Evolutionary conservation across 2,888 invertebrate species (phyloP).

Genomic region (Ectemnius continuus): DNA sequence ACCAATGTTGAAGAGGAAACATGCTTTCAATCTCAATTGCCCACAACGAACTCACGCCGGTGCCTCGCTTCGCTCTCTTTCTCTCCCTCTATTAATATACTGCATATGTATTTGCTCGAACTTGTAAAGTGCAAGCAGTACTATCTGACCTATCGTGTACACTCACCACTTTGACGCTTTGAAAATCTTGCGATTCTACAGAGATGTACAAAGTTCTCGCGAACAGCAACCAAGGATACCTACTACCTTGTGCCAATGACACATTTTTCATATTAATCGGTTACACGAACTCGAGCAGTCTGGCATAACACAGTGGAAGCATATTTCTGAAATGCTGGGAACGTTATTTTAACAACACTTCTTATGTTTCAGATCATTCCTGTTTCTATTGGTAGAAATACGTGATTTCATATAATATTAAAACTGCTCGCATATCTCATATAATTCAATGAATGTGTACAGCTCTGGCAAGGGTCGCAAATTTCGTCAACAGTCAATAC

Average conservation of each 20-base stretch:
- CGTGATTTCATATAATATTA: no score
- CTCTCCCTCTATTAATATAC: slow-evolving; percentile 47
- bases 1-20: slow-evolving; percentile 25
- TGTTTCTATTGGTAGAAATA: no score
- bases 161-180: neutral
- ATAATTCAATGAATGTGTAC: neutral
- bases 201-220: neutral
- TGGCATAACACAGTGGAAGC: no score
- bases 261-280: no score
- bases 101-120: slow-evolving; percentile 1
- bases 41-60: slow-evolving; percentile 61
- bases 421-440: no score
- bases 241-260: no score
- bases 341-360: no score
- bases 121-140: slow-evolving; percentile 14
- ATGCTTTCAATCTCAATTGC: slow-evolving; percentile 53
- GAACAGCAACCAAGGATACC: no score
- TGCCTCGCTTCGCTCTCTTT: slow-evolving; percentile 66
- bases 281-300: no score
- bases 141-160: slow-evolving; percentile 1
- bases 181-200: slow-evolving; percentile 5
- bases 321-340: no score
- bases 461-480: neutral
- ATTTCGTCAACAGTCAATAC: neutral
- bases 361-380: no score